A percentile compares a stretch with the other conserved stretches of the same genome.
Conservation (phyloP, 2,888 invertebrate species). For the Temnothorax ravouxi region DNA sequence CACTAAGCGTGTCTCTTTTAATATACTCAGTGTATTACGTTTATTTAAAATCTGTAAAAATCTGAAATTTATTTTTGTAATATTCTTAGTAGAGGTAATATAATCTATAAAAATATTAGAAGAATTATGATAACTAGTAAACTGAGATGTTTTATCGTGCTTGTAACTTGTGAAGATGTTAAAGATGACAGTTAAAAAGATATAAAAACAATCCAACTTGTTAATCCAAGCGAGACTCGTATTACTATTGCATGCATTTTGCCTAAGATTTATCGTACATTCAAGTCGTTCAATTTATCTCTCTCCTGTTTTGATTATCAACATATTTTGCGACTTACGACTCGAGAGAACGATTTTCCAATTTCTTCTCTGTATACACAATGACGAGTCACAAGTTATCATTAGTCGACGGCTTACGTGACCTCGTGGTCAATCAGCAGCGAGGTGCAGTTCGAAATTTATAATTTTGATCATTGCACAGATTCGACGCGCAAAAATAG, state of each 20-base stretch:
- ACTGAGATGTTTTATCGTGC: not conserved
- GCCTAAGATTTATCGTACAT: conserved; percentile 12
- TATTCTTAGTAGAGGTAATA: not conserved
- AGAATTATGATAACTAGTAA: not conserved
- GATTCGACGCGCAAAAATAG: conserved; percentile 12
- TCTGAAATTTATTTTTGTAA: not conserved
- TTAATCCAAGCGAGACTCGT: conserved; percentile 16
- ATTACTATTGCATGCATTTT: conserved; percentile 3
- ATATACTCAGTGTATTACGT: not conserved
- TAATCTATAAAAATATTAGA: not conserved
- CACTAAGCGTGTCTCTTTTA: not conserved
- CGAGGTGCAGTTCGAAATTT: conserved; percentile 28
- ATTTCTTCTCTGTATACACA: conserved; percentile 27
- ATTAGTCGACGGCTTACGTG: conserved; percentile 36
- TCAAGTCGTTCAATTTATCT: conserved; percentile 10
- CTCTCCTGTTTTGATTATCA: conserved; percentile 37
- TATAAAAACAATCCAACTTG: not conserved
- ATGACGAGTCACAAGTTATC: conserved; percentile 17
- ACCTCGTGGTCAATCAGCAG: conserved; percentile 22
- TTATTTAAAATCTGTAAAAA: conserved; percentile 8
- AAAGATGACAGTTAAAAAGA: not conserved
- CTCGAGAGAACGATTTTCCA: conserved; percentile 7
- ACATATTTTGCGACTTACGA: conserved; percentile 15
- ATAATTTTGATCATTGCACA: conserved; percentile 35
- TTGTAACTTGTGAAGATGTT: conserved; percentile 2